A percentile compares a stretch with the other conserved stretches of the same genome.
Conservation (phyloP, 2,113 vertebrate genomes). For the Petromus typicus region DNA sequence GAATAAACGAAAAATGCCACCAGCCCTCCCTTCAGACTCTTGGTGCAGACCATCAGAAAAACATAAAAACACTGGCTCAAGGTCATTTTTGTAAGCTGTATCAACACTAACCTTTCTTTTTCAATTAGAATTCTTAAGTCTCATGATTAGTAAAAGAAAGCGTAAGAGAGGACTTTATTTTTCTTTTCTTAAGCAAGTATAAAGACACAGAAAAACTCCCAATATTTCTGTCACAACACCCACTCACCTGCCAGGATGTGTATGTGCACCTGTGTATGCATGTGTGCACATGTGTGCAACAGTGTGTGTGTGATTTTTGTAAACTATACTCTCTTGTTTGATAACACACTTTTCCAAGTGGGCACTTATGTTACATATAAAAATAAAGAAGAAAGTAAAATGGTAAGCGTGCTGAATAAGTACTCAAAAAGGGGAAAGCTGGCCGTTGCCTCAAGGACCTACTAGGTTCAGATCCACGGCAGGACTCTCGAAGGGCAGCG, state of each 20-base stretch:
- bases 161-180: not conserved
- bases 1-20: constrained; percentile 21
- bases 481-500: accelerated
- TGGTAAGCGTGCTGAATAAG: constrained; percentile 35
- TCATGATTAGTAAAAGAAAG: not conserved
- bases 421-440: constrained; percentile 38
- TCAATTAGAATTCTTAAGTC: constrained; percentile 41
- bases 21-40: constrained; percentile 21
- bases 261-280: accelerated
- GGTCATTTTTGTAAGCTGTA: constrained; percentile 58
- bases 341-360: not conserved
- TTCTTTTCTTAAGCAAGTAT: constrained; percentile 15
- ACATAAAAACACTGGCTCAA: constrained; percentile 36
- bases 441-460: not conserved
- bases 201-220: not conserved
- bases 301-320: not conserved
- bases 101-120: constrained; percentile 40
- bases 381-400: constrained; percentile 60
- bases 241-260: not conserved
- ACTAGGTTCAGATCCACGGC: not conserved
- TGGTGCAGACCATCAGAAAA: not conserved
- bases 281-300: no score
- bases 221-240: not conserved
- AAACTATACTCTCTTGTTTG: constrained; percentile 22
- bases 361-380: constrained; percentile 27